Base-by-base conservation (phyloP, 2,888 invertebrate species). In the Nemotelus pantherinus region DNA sequence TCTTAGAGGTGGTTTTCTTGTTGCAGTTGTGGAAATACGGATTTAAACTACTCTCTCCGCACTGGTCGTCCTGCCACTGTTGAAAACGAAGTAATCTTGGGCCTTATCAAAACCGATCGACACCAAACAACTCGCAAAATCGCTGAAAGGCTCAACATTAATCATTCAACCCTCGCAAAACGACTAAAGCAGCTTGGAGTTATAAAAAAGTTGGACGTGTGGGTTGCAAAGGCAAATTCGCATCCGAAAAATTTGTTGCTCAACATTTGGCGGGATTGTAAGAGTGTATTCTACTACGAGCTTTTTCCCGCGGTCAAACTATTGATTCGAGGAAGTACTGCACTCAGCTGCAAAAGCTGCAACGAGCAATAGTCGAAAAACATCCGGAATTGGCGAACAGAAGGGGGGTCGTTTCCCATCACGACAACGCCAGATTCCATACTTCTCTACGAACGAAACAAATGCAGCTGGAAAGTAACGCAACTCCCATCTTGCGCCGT, bases 361-460 rank as follows among this genome's bases (percentile, higher is more conserved):
- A 53, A 53, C 53, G 6, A 53, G 53, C 53, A 53, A 53, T 53
- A 53, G 53, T 53, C 53, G 53, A 53, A 53, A 7, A 53, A 53
- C 53, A 10, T 53, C 53, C 53, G 53, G 53, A 53, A 53, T 53
- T 10, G 53, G 53, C 53, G 10, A 50, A 50, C 53, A 50, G 53
- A 53, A 1, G 53, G 53, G 53, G 53, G 53, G 53, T 53, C 10
- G 53, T 53, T 53, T 53, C 10, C 10, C 53, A 53, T 25, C 1
- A 25, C 25, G 25, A 25, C 25, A 25, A 25, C 25, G 25, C 25
- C 25, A 25, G 25, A 25, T 25, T 25, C 25, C 25, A 25, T 25
- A 25, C 25, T 25, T 53, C 53, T 53, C 7, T 53, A 10, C 10
- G 10, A 53, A 53, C 53, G 53, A 53, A 53, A 53, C 53, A 53